A percentile compares a stretch with the other conserved stretches of the same genome.
phyloP scores from a whole-genome alignment of 2,797 vertebrate genomes.

The Margarornis squamiger region DNA sequence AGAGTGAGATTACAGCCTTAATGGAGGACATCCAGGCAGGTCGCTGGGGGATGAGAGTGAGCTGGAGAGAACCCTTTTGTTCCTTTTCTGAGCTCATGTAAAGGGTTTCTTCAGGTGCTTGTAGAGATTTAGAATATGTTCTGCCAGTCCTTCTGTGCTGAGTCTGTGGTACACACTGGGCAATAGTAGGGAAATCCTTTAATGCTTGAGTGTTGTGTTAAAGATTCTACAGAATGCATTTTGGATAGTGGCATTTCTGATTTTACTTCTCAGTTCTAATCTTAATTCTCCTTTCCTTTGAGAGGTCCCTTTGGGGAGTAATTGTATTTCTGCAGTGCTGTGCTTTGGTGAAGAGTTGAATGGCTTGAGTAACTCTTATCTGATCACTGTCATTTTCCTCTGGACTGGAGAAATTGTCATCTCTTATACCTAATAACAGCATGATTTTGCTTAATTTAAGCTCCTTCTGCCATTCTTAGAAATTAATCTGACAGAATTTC shows the following conservation, averaged over 20 bases:
- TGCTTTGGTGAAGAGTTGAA: background rate
- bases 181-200: background rate
- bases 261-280: background rate
- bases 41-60: background rate
- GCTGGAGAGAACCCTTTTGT: background rate
- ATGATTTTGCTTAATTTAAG: background rate
- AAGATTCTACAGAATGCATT: background rate
- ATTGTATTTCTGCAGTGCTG: background rate
- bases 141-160: background rate
- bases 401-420: background rate
- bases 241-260: background rate
- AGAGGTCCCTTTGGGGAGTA: background rate
- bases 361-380: background rate
- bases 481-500: background rate
- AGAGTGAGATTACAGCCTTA: background rate
- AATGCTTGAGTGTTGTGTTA: background rate
- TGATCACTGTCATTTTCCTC: slow-evolving; percentile 3
- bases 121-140: background rate
- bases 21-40: background rate
- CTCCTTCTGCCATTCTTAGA: background rate
- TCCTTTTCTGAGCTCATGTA: background rate
- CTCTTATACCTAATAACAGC: background rate
- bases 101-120: background rate
- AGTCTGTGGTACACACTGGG: background rate
- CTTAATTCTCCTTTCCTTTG: background rate